Conservation (phyloP, 2,888 invertebrate species). For the Eulithis testata region DNA sequence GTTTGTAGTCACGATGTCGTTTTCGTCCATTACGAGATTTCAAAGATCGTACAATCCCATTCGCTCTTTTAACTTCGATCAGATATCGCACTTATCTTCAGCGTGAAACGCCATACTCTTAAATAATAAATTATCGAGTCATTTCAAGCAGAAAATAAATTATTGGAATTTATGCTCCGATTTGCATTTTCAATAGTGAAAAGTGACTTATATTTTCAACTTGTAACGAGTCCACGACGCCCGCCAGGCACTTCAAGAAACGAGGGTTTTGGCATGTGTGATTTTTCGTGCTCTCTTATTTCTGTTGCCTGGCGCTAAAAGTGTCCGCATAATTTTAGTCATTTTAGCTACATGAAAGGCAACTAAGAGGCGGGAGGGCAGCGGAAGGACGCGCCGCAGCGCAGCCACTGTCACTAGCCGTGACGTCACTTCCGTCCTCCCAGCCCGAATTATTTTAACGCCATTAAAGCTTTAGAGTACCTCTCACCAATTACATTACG, state of each 20-base stretch:
- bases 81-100: constrained; percentile 61
- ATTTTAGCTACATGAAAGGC: constrained; percentile 54
- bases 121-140: constrained; percentile 37
- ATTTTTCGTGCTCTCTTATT: constrained; percentile 17
- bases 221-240: constrained; percentile 19
- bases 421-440: constrained; percentile 61
- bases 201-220: constrained; percentile 16
- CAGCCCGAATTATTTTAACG: constrained; percentile 66
- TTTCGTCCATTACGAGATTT: constrained; percentile 76
- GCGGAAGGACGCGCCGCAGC: constrained; percentile 67
- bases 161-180: constrained; percentile 30
- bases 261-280: constrained; percentile 7
- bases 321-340: constrained; percentile 55
- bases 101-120: constrained; percentile 40
- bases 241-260: background rate
- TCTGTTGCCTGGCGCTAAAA: constrained; percentile 45
- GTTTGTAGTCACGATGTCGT: constrained; percentile 76
- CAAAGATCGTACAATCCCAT: constrained; percentile 71
- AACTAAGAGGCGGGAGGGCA: constrained; percentile 57
- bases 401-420: constrained; percentile 59
- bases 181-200: constrained; percentile 26
- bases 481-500: constrained; percentile 61
- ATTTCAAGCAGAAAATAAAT: constrained; percentile 40
- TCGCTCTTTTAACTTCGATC: constrained; percentile 69
- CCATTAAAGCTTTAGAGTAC: constrained; percentile 53